Evolutionary conservation across 2,888 invertebrate species (phyloP), one percentile per base, ranked within the genome.

Genomic region (Xestoiulus laeticollis): DNA sequence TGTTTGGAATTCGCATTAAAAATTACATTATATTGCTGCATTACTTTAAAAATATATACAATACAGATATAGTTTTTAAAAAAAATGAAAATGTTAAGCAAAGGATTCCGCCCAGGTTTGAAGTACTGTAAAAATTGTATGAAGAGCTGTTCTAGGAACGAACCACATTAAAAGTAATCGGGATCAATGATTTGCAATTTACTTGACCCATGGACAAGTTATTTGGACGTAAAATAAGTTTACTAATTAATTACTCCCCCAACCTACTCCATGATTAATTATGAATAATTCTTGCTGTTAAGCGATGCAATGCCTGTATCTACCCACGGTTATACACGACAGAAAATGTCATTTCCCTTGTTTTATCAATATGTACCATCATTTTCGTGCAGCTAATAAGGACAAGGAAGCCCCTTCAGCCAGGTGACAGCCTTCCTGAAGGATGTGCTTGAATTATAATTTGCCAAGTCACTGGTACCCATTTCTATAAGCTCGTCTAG

Each of bases 391-490:
- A 14, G 78, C 30, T 78, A 78, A 78, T 78, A 78, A 30, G 78
- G 78, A 78, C 78, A 78, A 78, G 78, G 78, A 78, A 78, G 78
- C 78, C 78, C 68, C 78, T 78, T 12, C 30, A 78, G 78, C 26
- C 78, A 78, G 78, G 78, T 78, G 78, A 78, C 78, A 78, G 30
- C 30, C 78, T 78, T 78, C 78, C 78, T 78, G 30, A 78, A 78
- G 30, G 30, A 78, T 68, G 22, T 78, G 78, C 78, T 78, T 78
- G 30, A 30, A 78, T 78, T 30, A 30, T 8, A 78, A 78, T 78
- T 30, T 30, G 78, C 22, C 16, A 26, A 78, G 78, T 78, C 78
- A 78, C 26, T 10, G 78, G 0, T 48, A 30, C 26, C 26, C 30
- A 14, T 78, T 26, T 78, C 68, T 68, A 68, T 78, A 10, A 78